Evolutionary conservation across 2,113 vertebrate species (phyloP), one percentile per base, ranked within the genome.

Genomic region (Alethe castanea): DNA sequence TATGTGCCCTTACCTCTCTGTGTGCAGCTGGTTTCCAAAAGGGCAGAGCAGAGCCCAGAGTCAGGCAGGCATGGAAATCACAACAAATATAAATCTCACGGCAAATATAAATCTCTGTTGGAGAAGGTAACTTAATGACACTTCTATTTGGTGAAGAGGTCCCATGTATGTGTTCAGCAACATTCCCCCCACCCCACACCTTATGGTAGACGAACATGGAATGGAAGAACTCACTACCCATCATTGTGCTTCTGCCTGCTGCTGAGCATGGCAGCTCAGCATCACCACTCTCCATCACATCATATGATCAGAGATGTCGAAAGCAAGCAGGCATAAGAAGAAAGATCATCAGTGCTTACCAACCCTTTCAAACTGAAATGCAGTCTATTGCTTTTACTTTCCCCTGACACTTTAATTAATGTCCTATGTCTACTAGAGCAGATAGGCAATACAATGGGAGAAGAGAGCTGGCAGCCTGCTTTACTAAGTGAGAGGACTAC

Each of bases 111-210:
- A 64, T 25, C 14, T 87, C 48, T 42, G 35, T 20, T 50, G 69
- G 50, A 81, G 52, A 57, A 87, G 26, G 25, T 48, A 53, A 73
- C 44, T 15, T 7, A 33, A 26, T 88, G 33, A 61, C 29, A 33
- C 12, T 38, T 28, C 5, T 38, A 3, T 60, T 47, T 66, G 28
- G 6, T 50, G 40, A 47, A 64, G 61, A 72, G n/a, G 11, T 11
- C 50, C 28, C 9, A 12, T 26, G 5, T 8, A 20, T 3, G 8
- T 35, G 10, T 38, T n/a, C 44, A 48, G 31, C 48, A 86, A 19
- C 6, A 25, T 13, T 42, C 8, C 6, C 12, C 2, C 8, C 7
- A 28, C n/a, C 20, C 17, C 25, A 31, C 5, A 8, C 1, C 9
- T 69, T 40, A 35, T 1, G 8, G 33, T 1, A 50, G n/a, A 36